Conservation (phyloP, 2,797 vertebrate species). For the Prionace glauca region DNA sequence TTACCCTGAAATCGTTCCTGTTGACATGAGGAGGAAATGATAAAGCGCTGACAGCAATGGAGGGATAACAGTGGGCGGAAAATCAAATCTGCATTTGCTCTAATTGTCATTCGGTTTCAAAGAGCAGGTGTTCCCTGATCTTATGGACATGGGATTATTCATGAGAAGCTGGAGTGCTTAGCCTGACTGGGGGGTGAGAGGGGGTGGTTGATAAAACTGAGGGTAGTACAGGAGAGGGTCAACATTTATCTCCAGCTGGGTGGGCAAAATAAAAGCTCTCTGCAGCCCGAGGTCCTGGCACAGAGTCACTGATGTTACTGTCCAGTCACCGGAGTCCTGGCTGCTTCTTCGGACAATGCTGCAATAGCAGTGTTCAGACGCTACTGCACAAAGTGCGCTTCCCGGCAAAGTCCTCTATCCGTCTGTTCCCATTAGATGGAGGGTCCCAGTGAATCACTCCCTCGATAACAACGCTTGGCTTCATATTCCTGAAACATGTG, state of each 20-base stretch:
- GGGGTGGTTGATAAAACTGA: neutral
- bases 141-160: neutral
- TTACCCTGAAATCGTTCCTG: neutral
- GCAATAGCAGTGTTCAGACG: neutral
- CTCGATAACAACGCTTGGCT: neutral
- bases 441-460: neutral
- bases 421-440: neutral
- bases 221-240: neutral
- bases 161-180: neutral
- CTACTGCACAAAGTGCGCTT: neutral
- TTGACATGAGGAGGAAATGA: neutral
- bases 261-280: neutral
- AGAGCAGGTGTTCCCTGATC: no score
- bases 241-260: neutral
- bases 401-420: neutral
- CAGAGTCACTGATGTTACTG: neutral
- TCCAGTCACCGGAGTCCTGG: neutral
- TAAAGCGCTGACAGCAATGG: neutral
- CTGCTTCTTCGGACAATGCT: neutral
- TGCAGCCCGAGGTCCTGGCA: neutral
- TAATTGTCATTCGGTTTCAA: neutral
- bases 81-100: neutral
- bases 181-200: no score
- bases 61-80: neutral
- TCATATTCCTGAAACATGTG: neutral